These are phyloP conservation scores for Pseudochaenichthys georgianus DNA, from an alignment of 2,797 vertebrate species.

Conservation along the genomic window DNA sequence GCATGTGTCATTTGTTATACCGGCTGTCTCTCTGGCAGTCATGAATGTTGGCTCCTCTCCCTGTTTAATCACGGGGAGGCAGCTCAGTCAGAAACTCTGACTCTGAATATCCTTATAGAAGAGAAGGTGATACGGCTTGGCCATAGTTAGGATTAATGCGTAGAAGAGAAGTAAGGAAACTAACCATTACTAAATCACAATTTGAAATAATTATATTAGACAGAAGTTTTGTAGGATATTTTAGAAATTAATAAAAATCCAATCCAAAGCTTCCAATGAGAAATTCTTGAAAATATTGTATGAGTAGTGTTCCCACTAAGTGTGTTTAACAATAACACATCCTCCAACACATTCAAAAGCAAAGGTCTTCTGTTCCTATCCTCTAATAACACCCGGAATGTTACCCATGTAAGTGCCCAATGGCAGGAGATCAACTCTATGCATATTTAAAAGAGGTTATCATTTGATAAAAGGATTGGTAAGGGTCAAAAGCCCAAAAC, in stretches of 20 bases:
- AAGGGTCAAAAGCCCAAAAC: too few relatives aligned
- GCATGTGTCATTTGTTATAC: slow-evolving; percentile 63
- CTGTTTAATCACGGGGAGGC: slow-evolving; percentile 53
- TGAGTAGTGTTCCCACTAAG: not conserved
- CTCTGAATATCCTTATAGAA: slow-evolving; percentile 38
- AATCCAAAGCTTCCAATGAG: not conserved
- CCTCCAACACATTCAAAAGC: too few relatives aligned
- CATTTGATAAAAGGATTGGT: too few relatives aligned
- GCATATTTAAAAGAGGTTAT: too few relatives aligned
- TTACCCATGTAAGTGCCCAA: too few relatives aligned
- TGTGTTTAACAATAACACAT: not conserved
- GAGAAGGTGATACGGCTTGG: slow-evolving; percentile 60
- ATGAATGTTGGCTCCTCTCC: slow-evolving; percentile 55
- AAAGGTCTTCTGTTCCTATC: too few relatives aligned
- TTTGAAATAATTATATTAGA: too few relatives aligned
- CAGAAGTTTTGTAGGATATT: not conserved
- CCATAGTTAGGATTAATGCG: slow-evolving; percentile 67
- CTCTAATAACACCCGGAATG: too few relatives aligned
- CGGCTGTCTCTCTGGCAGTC: slow-evolving; percentile 56
- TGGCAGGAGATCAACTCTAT: too few relatives aligned
- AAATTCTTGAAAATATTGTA: not conserved
- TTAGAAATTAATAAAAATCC: not conserved
- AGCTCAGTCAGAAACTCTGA: slow-evolving; percentile 50
- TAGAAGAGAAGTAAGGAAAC: slow-evolving; percentile 55
- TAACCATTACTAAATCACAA: slow-evolving; percentile 47